Percentiles rank a stretch among this genome's conserved stretches.
These are phyloP conservation scores for Carassius carassius DNA, from an alignment of 2,113 vertebrate species.

Conservation along the genomic window DNA sequence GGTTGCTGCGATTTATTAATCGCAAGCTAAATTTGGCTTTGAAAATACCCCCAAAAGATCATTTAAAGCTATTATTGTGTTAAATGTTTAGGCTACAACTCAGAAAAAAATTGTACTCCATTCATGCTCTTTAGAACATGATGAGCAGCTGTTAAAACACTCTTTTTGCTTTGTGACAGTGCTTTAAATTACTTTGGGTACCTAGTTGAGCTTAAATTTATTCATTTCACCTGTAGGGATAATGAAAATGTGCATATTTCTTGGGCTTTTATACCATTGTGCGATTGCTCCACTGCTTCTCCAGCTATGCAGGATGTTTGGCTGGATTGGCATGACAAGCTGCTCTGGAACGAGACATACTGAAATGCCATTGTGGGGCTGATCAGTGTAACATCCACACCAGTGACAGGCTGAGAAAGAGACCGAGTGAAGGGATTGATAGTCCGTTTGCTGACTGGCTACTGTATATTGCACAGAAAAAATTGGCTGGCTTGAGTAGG, in stretches of 20 bases:
- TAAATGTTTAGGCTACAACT: no score
- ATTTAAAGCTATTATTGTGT: no score
- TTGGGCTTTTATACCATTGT: neutral
- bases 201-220: neutral
- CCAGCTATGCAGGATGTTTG: slow-evolving; percentile 1
- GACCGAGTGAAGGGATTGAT: slow-evolving; percentile 12
- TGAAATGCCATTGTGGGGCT: neutral
- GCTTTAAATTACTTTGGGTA: neutral
- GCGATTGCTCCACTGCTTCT: neutral
- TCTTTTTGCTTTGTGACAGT: slow-evolving; percentile 14
- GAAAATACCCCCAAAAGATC: no score
- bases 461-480: neutral
- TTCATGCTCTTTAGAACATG: neutral
- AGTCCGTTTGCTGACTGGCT: neutral
- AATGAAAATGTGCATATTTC: neutral
- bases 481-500: neutral
- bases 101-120: neutral
- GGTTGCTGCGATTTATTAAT: no score
- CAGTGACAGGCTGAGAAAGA: slow-evolving; percentile 44
- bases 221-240: neutral
- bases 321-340: neutral
- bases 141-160: neutral
- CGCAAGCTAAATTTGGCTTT: no score
- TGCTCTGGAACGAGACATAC: neutral
- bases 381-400: slow-evolving; percentile 23